These are phyloP conservation scores for Acanthaster planci DNA, from an alignment of 35 echinoderm and acorn worm genomes.

Conservation along the genomic window DNA sequence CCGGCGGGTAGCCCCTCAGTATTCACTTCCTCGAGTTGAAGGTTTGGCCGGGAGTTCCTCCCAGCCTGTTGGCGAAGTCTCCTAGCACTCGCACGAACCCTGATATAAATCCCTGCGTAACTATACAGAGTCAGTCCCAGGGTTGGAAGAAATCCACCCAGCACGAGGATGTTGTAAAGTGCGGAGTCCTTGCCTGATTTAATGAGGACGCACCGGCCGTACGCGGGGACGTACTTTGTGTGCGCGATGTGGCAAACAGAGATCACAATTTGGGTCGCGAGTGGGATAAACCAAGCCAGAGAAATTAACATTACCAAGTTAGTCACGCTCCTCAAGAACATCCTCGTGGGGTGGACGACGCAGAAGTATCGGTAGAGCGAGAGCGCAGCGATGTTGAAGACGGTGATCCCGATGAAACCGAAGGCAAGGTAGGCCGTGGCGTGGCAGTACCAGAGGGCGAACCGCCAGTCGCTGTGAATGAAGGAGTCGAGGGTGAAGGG, in stretches of 20 bases:
- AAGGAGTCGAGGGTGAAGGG: conserved; percentile 41
- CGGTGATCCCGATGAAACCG: conserved; percentile 28
- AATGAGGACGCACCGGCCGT: conserved; percentile 32
- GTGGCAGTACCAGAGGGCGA: conserved; percentile 30
- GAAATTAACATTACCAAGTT: conserved; percentile 13
- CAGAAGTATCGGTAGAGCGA: conserved; percentile 51
- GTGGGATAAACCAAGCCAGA: not conserved
- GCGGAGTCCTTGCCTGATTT: not conserved
- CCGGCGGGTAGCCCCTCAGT: not conserved
- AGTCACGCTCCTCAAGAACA: not conserved
- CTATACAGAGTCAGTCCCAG: not conserved
- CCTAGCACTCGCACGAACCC: not conserved
- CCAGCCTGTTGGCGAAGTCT: conserved; percentile 4
- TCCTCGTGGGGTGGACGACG: conserved; percentile 21
- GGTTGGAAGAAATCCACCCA: conserved; percentile 12
- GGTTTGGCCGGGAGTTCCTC: not conserved
- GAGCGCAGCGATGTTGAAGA: conserved; percentile 32
- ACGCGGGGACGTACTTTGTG: conserved; percentile 11
- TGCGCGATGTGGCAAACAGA: not conserved
- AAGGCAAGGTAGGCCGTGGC: conserved; percentile 40
- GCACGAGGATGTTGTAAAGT: conserved; percentile 15
- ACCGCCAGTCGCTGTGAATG: conserved; percentile 9
- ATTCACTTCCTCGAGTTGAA: not conserved
- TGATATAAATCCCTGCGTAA: conserved; percentile 30
- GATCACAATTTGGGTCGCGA: not conserved